A percentile compares a stretch with the other conserved stretches of the same genome.
phyloP scores from a whole-genome alignment of 2,113 vertebrate genomes.

The Ammodramus savannarum region DNA sequence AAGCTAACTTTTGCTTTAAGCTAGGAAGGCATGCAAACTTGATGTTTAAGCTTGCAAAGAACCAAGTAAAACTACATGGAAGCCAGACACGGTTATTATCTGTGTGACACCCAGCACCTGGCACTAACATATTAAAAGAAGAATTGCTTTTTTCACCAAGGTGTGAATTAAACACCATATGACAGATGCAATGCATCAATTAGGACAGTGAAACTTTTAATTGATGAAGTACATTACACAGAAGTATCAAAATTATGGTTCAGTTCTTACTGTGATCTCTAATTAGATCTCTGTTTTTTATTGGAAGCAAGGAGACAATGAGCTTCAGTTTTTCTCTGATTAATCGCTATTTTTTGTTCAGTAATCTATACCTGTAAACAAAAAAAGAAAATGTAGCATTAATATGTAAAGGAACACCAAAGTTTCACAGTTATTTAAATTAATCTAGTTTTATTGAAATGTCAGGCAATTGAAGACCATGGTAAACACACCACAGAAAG shows the following conservation, averaged over 20 bases:
- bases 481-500: background rate
- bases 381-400: background rate
- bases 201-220: background rate
- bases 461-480: background rate
- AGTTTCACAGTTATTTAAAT: background rate
- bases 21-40: background rate
- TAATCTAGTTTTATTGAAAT: background rate
- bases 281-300: background rate
- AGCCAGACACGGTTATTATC: background rate
- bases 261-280: background rate
- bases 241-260: background rate
- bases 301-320: background rate
- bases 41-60: constrained; percentile 8
- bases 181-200: background rate
- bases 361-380: background rate
- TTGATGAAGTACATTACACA: background rate
- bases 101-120: background rate
- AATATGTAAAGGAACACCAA: background rate
- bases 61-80: background rate
- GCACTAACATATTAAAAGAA: background rate
- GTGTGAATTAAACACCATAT: background rate
- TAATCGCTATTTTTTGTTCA: background rate
- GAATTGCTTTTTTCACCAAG: background rate
- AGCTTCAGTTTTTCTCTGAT: background rate
- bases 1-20: background rate